Evolutionary conservation across 2,888 invertebrate species (phyloP).

Genomic region (Campoplex capitator): DNA sequence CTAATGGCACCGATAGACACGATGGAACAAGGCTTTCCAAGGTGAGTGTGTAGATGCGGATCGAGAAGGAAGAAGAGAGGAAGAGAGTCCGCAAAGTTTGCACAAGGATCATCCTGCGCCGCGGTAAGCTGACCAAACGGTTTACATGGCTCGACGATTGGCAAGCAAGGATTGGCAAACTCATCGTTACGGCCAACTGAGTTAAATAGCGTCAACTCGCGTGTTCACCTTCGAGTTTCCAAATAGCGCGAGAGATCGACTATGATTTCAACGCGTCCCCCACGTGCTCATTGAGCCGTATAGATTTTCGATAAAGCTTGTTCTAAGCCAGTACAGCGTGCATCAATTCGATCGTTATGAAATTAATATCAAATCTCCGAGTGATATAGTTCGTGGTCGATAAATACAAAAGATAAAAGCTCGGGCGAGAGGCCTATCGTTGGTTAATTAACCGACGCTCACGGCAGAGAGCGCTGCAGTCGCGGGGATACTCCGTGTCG

Average conservation of each 20-base stretch:
- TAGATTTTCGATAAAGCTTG: slow-evolving; percentile 16
- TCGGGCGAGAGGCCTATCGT: neutral
- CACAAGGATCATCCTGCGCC: slow-evolving; percentile 60
- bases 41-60: slow-evolving; percentile 25
- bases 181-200: slow-evolving; percentile 33
- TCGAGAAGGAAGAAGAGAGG: slow-evolving; percentile 12
- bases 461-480: slow-evolving; percentile 15
- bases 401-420: neutral
- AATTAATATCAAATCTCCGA: slow-evolving; percentile 6
- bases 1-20: slow-evolving; percentile 63
- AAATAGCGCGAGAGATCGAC: neutral
- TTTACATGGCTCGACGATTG: slow-evolving; percentile 51
- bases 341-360: neutral
- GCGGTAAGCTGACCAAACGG: slow-evolving; percentile 65
- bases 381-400: slow-evolving; percentile 13
- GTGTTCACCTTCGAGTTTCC: slow-evolving; percentile 17
- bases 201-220: slow-evolving; percentile 42
- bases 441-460: slow-evolving; percentile 23
- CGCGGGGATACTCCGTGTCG: neutral
- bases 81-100: slow-evolving; percentile 62
- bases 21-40: slow-evolving; percentile 46
- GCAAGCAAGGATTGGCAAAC: slow-evolving; percentile 43
- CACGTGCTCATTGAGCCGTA: neutral
- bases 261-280: neutral
- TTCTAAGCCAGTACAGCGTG: neutral